A percentile compares a stretch with the other conserved stretches of the same genome.
These are phyloP conservation scores for Oryzias sinensis DNA, from an alignment of 2,797 vertebrate species.

Conservation along the genomic window DNA sequence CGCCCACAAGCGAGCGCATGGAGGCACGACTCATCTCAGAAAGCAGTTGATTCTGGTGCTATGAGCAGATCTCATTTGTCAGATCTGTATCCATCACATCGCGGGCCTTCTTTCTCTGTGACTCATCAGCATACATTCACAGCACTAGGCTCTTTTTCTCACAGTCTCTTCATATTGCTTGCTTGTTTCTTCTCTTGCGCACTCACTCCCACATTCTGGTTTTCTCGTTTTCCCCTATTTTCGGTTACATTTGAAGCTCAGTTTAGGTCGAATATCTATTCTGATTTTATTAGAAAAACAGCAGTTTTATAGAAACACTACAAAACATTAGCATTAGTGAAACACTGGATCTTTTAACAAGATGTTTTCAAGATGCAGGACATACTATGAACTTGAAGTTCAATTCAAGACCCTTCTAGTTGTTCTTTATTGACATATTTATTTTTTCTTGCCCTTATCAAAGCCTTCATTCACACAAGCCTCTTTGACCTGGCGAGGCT, in stretches of 20 bases:
- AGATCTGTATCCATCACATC: conserved; percentile 65
- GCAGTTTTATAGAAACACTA: too few species aligned
- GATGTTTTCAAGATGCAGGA: too few species aligned
- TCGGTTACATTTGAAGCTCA: conserved; percentile 17
- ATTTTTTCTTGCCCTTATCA: conserved; percentile 39
- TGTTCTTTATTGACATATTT: too few species aligned
- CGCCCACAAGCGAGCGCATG: conserved; percentile 19
- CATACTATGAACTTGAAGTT: too few species aligned
- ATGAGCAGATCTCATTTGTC: conserved; percentile 59
- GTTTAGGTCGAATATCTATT: too few species aligned
- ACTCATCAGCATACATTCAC: conserved; percentile 71
- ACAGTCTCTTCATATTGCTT: conserved; percentile 41
- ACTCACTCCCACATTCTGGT: conserved; percentile 39
- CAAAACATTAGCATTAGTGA: too few species aligned
- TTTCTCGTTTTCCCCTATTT: conserved; percentile 34
- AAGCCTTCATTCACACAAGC: conserved; percentile 36
- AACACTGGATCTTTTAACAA: too few species aligned
- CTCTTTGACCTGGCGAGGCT: conserved; percentile 49
- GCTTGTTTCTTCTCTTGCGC: conserved; percentile 47
- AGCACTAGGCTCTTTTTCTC: conserved; percentile 51
- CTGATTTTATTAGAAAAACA: too few species aligned
- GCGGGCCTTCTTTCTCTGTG: conserved; percentile 53
- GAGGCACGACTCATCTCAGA: conserved; percentile 43
- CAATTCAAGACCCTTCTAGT: too few species aligned
- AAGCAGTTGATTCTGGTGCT: conserved; percentile 47